Percentiles rank a stretch among this genome's conserved stretches.
These are phyloP conservation scores for Gisinianus flammeolus DNA, from an alignment of 2,888 invertebrate genomes.

Conservation along the genomic window DNA sequence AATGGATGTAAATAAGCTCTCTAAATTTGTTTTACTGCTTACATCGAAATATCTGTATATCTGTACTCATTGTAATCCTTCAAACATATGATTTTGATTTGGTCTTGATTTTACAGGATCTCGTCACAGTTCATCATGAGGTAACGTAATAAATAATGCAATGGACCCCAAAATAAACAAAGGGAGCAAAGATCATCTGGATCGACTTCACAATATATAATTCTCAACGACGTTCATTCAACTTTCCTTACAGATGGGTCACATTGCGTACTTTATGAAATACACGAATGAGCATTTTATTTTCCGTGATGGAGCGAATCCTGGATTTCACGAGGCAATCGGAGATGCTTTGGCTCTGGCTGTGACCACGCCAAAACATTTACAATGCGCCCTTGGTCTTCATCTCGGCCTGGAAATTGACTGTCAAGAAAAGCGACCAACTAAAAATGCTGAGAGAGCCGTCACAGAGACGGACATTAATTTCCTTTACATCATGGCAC, in stretches of 20 bases:
- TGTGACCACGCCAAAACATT: constrained; percentile 58
- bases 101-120: constrained; percentile 66
- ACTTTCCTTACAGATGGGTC: constrained; percentile 19
- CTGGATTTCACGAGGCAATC: constrained; percentile 65
- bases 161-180: too few species aligned
- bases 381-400: constrained; percentile 51
- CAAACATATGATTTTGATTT: background rate
- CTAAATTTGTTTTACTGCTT: too few species aligned
- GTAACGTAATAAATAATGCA: constrained; percentile 70
- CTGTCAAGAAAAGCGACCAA: background rate
- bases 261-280: constrained; percentile 75
- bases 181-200: too few species aligned
- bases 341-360: constrained; percentile 57
- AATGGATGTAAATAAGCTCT: constrained; percentile 29
- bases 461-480: constrained; percentile 59
- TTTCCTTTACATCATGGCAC: constrained; percentile 60
- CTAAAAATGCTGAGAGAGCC: constrained; percentile 1
- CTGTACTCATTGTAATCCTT: too few species aligned
- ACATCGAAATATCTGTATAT: too few species aligned
- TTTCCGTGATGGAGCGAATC: constrained; percentile 79
- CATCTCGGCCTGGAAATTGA: constrained; percentile 43
- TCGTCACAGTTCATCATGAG: constrained; percentile 82
- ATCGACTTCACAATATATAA: too few species aligned
- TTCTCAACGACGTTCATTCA: background rate
- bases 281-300: constrained; percentile 75